Evolutionary conservation across 1,140 invertebrate species (phyloP).

Genomic region (Heliothis subflexa): DNA sequence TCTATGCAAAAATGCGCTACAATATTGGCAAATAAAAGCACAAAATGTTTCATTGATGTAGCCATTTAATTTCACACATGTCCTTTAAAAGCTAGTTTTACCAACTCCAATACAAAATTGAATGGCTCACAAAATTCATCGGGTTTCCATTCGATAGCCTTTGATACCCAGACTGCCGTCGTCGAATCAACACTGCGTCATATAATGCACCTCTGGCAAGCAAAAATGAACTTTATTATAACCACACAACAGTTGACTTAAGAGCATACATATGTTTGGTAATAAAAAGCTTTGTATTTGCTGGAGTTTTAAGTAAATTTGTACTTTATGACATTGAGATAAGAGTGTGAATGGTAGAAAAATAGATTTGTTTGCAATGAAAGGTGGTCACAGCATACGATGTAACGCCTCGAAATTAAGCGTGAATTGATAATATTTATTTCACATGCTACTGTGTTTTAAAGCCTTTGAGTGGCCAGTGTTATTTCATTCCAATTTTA

Average conservation of each 20-base stretch:
- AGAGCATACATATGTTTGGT: neutral
- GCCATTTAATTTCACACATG: constrained; percentile 2
- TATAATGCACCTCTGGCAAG: neutral
- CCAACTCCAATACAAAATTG: constrained; percentile 10
- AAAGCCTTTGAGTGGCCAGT: constrained; percentile 23
- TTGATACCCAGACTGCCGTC: constrained; percentile 30
- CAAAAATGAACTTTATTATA: constrained; percentile 21
- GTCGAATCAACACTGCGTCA: constrained; percentile 1
- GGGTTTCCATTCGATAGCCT: constrained; percentile 33
- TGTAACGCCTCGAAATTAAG: constrained; percentile 37
- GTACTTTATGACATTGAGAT: neutral
- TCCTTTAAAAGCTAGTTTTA: constrained; percentile 14
- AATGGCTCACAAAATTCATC: constrained; percentile 34
- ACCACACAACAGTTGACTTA: neutral
- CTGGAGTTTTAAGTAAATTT: neutral
- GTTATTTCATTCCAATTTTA: constrained; percentile 12
- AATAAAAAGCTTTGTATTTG: constrained; percentile 3
- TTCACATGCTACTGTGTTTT: constrained; percentile 18
- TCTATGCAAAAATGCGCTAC: too few species aligned
- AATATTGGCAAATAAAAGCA: too few species aligned
- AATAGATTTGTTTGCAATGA: constrained; percentile 13
- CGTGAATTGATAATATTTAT: constrained; percentile 37
- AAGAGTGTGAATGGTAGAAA: neutral
- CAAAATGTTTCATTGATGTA: neutral
- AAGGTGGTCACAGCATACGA: constrained; percentile 31